Conservation (phyloP, 1,140 invertebrate species). For the Drosophila subobscura region DNA sequence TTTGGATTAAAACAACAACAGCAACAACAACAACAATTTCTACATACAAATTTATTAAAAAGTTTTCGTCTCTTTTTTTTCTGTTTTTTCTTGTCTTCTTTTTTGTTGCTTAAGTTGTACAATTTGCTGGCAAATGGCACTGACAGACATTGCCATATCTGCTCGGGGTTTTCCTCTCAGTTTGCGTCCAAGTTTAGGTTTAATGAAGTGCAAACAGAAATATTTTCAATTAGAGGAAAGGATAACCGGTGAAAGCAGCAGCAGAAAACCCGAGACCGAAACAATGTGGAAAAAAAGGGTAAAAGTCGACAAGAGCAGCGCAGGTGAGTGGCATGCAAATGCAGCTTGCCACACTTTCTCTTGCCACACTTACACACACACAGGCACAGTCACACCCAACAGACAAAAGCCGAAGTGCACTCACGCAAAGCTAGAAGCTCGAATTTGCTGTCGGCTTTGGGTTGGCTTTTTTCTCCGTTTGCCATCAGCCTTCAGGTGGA, state of each 20-base stretch:
- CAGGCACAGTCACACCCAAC: constrained; percentile 1
- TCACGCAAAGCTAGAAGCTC: constrained; percentile 58
- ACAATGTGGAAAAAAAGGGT: constrained; percentile 45
- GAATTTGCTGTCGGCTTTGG: constrained; percentile 65
- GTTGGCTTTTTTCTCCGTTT: constrained; percentile 1
- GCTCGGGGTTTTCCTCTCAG: constrained; percentile 9
- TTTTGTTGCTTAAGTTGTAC: background rate
- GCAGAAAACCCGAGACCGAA: constrained; percentile 24
- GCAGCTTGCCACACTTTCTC: constrained; percentile 41
- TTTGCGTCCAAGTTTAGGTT: constrained; percentile 51
- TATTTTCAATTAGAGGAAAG: constrained; percentile 72
- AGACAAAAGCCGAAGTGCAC: constrained; percentile 49
- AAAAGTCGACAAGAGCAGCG: constrained; percentile 46
- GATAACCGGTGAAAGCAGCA: constrained; percentile 20
- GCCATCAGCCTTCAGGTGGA: too few species aligned
- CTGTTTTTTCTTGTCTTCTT: background rate
- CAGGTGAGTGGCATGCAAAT: constrained; percentile 77
- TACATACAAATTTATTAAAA: constrained; percentile 53
- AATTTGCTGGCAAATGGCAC: constrained; percentile 24
- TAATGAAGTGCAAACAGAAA: constrained; percentile 80
- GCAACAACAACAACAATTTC: constrained; percentile 23
- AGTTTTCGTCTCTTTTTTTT: background rate
- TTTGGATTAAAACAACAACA: constrained; percentile 69
- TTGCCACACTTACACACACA: constrained; percentile 16
- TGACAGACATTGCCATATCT: constrained; percentile 36